Percentiles rank a stretch among this genome's conserved stretches.
These are phyloP conservation scores for Epizoanthus scotinus DNA, from an alignment of 92 coral and sea anemone genomes.

Conservation along the genomic window DNA sequence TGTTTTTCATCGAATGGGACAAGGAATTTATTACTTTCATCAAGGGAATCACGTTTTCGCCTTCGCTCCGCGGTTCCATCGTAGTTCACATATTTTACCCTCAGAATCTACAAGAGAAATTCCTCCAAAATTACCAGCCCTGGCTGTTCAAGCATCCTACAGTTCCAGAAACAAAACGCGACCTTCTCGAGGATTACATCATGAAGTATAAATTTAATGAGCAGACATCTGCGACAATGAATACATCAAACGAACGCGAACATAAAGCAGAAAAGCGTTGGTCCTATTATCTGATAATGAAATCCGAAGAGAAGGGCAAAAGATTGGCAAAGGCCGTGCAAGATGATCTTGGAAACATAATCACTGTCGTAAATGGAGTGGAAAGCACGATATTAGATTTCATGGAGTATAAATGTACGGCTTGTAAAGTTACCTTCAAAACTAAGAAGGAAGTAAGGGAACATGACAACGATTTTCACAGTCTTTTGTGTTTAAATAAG, in stretches of 20 bases:
- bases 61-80: constrained; percentile 60
- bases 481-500: constrained; percentile 65
- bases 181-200: constrained; percentile 50
- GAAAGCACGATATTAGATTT: constrained; percentile 43
- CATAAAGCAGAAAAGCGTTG: constrained; percentile 7
- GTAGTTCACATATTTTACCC: constrained; percentile 72
- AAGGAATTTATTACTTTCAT: constrained; percentile 42
- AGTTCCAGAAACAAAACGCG: constrained; percentile 13
- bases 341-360: constrained; percentile 8
- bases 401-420: constrained; percentile 58
- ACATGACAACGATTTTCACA: constrained; percentile 68
- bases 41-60: constrained; percentile 66
- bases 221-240: background rate
- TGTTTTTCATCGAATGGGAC: constrained; percentile 76
- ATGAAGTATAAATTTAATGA: constrained; percentile 47
- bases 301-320: constrained; percentile 29
- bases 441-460: constrained; percentile 42
- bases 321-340: constrained; percentile 30
- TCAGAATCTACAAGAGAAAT: constrained; percentile 46
- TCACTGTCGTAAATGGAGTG: constrained; percentile 23
- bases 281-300: constrained; percentile 38
- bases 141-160: constrained; percentile 79
- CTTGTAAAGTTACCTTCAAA: constrained; percentile 63
- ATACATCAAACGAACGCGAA: constrained; percentile 8
- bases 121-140: constrained; percentile 67